phyloP scores from a whole-genome alignment of 2,113 vertebrate species.

The Symphodus melops region DNA sequence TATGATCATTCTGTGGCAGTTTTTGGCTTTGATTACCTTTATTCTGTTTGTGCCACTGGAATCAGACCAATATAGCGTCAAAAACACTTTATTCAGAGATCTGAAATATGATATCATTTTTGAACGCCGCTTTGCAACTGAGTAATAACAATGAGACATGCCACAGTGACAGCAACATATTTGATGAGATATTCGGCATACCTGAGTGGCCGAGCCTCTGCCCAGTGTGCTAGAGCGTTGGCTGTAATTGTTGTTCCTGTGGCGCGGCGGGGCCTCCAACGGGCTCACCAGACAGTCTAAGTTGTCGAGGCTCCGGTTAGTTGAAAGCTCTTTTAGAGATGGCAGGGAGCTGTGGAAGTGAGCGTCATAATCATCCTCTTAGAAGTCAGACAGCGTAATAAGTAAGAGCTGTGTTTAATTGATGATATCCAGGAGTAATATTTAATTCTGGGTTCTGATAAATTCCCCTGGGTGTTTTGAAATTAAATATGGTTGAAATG shows the following conservation, averaged over 20 bases:
- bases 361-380: constrained; percentile 43
- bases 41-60: constrained; percentile 4
- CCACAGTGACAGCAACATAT: neutral
- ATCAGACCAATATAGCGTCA: neutral
- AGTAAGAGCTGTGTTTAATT: constrained; percentile 52
- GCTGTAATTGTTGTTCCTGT: constrained; percentile 93
- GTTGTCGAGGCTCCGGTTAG: constrained; percentile 93
- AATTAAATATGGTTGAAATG: constrained; percentile 56
- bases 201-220: constrained; percentile 71
- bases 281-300: constrained; percentile 94
- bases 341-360: constrained; percentile 80
- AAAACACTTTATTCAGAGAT: neutral
- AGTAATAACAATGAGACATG: neutral
- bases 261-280: constrained; percentile 87
- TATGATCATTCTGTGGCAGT: neutral
- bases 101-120: neutral
- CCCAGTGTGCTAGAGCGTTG: constrained; percentile 87
- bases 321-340: constrained; percentile 82
- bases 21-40: neutral
- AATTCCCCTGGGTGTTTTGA: constrained; percentile 51
- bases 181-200: constrained; percentile 40
- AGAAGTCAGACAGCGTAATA: constrained; percentile 34
- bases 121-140: neutral
- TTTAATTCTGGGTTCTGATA: constrained; percentile 43
- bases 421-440: constrained; percentile 54